Evolutionary conservation across 2,113 vertebrate species (phyloP), one percentile per base, ranked within the genome.

Genomic region (Amazona guildingii): DNA sequence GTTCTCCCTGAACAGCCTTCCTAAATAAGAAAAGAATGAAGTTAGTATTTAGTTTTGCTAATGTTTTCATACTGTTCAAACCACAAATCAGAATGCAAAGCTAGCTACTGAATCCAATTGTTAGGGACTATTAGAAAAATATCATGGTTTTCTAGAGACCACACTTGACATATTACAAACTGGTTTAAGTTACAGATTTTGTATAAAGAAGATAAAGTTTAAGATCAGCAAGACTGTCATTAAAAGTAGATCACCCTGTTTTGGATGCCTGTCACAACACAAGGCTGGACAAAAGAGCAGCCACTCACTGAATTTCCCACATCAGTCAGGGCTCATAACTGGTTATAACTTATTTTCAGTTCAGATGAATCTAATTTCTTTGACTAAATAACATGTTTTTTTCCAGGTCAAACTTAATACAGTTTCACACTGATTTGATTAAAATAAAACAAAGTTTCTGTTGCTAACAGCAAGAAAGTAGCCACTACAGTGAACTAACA

Each of bases 1-100:
- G 21, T 79, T 92, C 76, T 96, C 96, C 76, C 95, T 97, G 79
- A 97, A 52, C 43, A 96, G 66, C 69, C 85, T 97, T 94, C 97
- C 97, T 98, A 93, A 77, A 67, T 48, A 10, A 80, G 54, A 6
- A 3, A 21, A 63, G 29, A 49, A 46, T 29, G 28, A 41, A 67
- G 8, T 90, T 39, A 88, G 44, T 63, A n/a, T 44, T 88, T 66
- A 57, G 31, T 59, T 72, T 61, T 55, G 17, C 46, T 83, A 19
- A 48, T 48, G 35, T 44, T 86, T 51, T 17, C 17, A 33, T 7
- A 76, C 14, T 62, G 13, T 51, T 95, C 78, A 25, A 91, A 6
- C 33, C 41, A 25, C 75, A 77, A 46, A 15, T 43, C 54, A 63
- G 68, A 81, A 55, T 4, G 31, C 39, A 82, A 68, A 89, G 39